A percentile compares a stretch with the other conserved stretches of the same genome.
Evolutionary conservation across 1,140 invertebrate species (phyloP).

Genomic region (Drosophila kanapiae): DNA sequence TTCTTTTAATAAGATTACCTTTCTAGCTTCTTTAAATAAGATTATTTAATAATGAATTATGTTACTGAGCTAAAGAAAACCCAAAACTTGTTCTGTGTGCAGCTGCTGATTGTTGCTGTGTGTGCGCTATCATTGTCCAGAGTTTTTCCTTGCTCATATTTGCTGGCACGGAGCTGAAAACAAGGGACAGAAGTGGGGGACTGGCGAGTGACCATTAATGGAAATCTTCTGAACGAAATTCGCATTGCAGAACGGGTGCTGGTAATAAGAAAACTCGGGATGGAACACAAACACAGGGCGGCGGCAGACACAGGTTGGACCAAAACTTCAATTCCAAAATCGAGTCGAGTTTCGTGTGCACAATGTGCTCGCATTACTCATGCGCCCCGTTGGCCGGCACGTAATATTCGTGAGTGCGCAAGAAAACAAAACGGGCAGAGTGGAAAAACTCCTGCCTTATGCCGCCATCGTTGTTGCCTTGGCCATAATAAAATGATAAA

Average conservation of each 20-base stretch:
- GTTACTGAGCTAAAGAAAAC: neutral
- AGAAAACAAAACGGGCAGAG: conserved; percentile 33
- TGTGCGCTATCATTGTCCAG: conserved; percentile 57
- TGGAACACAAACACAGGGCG: conserved; percentile 4
- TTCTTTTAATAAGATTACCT: neutral
- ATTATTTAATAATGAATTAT: neutral
- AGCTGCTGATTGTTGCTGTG: conserved; percentile 1
- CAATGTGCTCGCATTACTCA: conserved; percentile 63
- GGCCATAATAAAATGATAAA: conserved; percentile 72
- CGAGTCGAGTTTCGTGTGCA: conserved; percentile 42
- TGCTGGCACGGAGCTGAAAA: conserved; percentile 40
- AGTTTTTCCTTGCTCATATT: conserved; percentile 75
- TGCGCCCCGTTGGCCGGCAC: conserved; percentile 60
- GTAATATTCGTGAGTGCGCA: conserved; percentile 42
- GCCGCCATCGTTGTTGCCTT: conserved; percentile 16
- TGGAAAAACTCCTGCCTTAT: conserved; percentile 23
- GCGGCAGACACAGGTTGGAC: conserved; percentile 3
- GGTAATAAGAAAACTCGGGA: conserved; percentile 34
- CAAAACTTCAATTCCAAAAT: conserved; percentile 47
- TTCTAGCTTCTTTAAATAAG: neutral
- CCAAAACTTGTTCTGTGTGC: conserved; percentile 4
- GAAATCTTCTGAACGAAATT: conserved; percentile 39
- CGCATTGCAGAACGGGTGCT: conserved; percentile 19
- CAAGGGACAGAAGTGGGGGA: conserved; percentile 17
- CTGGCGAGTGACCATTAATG: conserved; percentile 52